Percentiles rank a stretch among this genome's conserved stretches.
Conservation (phyloP, 2,113 vertebrate genomes). For the Xiphophorus couchianus region DNA sequence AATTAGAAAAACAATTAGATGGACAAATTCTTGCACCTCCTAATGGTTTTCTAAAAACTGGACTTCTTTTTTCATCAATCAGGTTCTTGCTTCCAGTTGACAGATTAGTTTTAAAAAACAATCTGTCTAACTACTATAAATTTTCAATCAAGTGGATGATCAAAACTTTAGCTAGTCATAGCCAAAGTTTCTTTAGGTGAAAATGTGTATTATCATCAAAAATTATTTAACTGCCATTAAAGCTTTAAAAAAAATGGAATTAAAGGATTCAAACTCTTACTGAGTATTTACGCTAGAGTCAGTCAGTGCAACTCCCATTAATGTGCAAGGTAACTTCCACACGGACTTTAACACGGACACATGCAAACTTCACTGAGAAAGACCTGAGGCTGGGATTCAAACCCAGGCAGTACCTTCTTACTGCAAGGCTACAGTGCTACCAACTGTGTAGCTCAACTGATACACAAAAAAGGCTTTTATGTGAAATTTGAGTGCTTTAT, state of each 20-base stretch:
- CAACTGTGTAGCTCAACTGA: no score
- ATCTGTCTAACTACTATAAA: background rate
- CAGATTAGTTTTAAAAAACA: background rate
- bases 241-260: background rate
- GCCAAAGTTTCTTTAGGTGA: background rate
- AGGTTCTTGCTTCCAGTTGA: background rate
- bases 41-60: background rate
- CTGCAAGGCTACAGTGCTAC: no score
- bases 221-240: background rate
- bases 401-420: no score
- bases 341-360: no score
- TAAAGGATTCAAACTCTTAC: background rate
- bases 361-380: no score
- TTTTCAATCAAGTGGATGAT: background rate
- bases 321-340: no score
- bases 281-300: background rate
- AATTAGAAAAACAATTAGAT: background rate
- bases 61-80: slow-evolving; percentile 3
- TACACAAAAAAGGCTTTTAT: no score
- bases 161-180: background rate
- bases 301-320: background rate
- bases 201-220: background rate
- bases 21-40: background rate
- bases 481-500: no score
- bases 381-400: no score